Evolutionary conservation across 1,140 invertebrate species (phyloP), one percentile per base, ranked within the genome.

Genomic region (Planococcus citri): DNA sequence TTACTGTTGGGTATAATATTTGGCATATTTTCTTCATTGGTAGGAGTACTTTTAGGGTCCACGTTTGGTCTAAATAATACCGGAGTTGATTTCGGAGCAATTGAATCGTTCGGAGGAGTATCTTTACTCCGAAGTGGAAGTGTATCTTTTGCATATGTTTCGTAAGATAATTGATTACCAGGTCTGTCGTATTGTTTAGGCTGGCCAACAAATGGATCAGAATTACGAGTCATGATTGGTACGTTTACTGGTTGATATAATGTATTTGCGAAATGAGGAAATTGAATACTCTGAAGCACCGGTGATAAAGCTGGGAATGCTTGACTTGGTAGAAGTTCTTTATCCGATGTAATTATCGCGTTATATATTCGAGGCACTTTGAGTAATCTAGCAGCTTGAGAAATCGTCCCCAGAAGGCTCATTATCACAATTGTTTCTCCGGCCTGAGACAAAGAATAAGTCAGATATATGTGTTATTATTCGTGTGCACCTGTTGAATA

Each of bases 311-410:
- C 83, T 0, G 87, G 87, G 76, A 83, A 87, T 0, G 87, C 86
- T 61, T 86, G 83, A 70, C 87, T 88, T 8, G 87, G 87, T 22
- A 85, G 82, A 25, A 89, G 76, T 75, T 87, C 87, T 73, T 88
- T 86, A 73, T 88, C 86, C 1, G 86, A 87, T 3, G 86, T 88
- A 73, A 89, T 87, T 21, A 89, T 79, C 0, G 87, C 87, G 77
- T 89, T 89, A 77, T 89, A 89, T 17, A 89, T 84, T 74, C 86
- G 87, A 1, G 88, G 88, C 14, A 82, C 79, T 72, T 80, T 79
- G 0, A 81, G 75, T 21, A 84, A 73, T 60, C 73, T 72, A 51
- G 70, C 80, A 41, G 76, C 79, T 64, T 27, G 8, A 20, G 60
- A 64, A 24, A 64, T 24, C 12, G 22, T 25, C 25, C 60, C 60